Evolutionary conservation across 2,888 invertebrate species (phyloP), one percentile per base, ranked within the genome.

Genomic region (Barypeithes pellucidus): DNA sequence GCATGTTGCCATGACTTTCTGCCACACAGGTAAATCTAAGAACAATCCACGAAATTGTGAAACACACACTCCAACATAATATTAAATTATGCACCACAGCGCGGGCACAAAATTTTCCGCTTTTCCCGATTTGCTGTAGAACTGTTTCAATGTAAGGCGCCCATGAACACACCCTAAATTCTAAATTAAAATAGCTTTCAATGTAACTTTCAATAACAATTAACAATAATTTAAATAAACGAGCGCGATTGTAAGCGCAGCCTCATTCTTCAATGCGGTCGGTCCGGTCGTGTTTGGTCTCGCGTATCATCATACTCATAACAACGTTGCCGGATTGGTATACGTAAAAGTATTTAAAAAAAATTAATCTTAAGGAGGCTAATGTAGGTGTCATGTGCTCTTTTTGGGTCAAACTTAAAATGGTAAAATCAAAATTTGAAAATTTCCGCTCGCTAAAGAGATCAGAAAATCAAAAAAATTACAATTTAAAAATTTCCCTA

Each of bases 1-100:
- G 82, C 84, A 84, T 83, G 80, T 81, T 83, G 81, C 84, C 84
- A 84, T 84, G 80, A 73, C 77, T 77, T 76, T 68, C 75, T 73
- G 43, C 52, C 71, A 16, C 16, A 66, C 24, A 57, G 43, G 47
- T 61, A 61, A 57, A 61, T 45, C 45, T 43, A 61, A 61, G 18
- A 60, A 60, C 39, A 61, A 61, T 61, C 45, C 61, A 61, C 24
- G 29, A 22, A 29, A 14, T 45, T 39, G 66, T 67, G 54, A 54
- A 52, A 33, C 12, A 9, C 43, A 24, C 67, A 67, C 67, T 54
- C 16, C n/a, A 52, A 36, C 33, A 39, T 52, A 20, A 57, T 43
- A 18, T 47, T 14, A 18, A 43, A 18, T 11, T 7, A 41, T 24
- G 16, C n/a, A 41, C 24, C 24, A 67, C 43, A 14, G 52, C 11